Conservation (phyloP, 2,888 invertebrate genomes). For the Fragum whitleyi region DNA sequence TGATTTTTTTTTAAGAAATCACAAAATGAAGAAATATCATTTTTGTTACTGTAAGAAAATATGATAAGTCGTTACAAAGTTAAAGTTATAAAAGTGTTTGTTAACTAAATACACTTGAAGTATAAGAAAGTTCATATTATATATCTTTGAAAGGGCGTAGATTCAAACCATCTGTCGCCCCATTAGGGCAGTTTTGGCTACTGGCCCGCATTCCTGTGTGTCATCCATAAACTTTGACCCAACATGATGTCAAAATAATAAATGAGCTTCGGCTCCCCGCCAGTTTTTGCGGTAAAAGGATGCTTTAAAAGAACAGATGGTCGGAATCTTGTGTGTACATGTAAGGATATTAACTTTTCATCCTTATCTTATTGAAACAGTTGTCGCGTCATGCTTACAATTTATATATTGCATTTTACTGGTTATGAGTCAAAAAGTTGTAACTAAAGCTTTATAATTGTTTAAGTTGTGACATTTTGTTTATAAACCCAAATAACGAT, state of each 20-base stretch:
- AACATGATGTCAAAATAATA: slow-evolving; percentile 19
- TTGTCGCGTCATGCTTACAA: neutral
- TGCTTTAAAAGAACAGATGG: slow-evolving; percentile 12
- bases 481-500: too few species aligned
- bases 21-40: too few species aligned
- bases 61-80: too few species aligned
- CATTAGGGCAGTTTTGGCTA: neutral
- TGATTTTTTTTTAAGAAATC: too few species aligned
- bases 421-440: too few species aligned
- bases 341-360: slow-evolving; percentile 14
- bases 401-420: too few species aligned
- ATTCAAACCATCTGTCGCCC: neutral
- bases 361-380: neutral
- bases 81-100: too few species aligned
- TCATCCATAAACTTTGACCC: neutral
- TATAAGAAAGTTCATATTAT: neutral
- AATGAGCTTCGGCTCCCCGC: neutral
- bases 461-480: too few species aligned
- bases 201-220: slow-evolving; percentile 3
- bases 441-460: too few species aligned
- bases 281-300: neutral
- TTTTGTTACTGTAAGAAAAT: too few species aligned
- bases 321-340: neutral
- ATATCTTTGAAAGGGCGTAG: neutral
- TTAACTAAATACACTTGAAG: too few species aligned